Base-by-base conservation (phyloP, 92 coral and sea anemone species). In the Actinostola sp. region DNA sequence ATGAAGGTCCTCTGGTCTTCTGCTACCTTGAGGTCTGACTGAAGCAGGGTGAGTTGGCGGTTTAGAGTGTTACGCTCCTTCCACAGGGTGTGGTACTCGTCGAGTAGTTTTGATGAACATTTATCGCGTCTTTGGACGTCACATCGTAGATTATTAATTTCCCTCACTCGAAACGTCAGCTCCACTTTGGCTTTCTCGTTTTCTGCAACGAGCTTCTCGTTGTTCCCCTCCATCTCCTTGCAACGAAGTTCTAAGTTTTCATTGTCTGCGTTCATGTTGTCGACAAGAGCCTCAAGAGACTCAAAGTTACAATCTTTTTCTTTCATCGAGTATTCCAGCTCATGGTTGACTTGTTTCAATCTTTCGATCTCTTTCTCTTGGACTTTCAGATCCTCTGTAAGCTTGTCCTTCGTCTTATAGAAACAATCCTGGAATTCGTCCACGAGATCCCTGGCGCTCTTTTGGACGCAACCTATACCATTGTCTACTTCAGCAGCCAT, bases 21-120 rank as follows among this genome's bases (percentile, higher is more conserved):
- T 17, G 28, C 46, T 29, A 50, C 48, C 15, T 36, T 51, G 26
- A 68, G 74, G 9, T 68, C 74, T 26, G 74, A 19, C 45, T 68
- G 61, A 6, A 68, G 31, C 61, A 56, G 9, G 5, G 43, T 45
- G 35, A 68, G 20, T 31, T 41, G 43, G 48, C 32, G 19, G 43
- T 19, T 32, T 45, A 68, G 11, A 32, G 19, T 1, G 43, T 41
- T 68, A 2, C 45, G 26, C n/a, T 68, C 74, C 31, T 23, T 68
- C 74, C 74, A 68, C 20, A 68, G 31, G 26, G 31, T 48, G 31
- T 68, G 61, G 62, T 68, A 68, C 46, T 68, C 61, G 28, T 51
- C 74, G 2, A 50, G 61, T n/a, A 68, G 56, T 20, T 68, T 26
- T 9, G 59, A 68, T 25, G 74, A 50, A 10, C 61, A 33, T 0